Percentiles rank a stretch among this genome's conserved stretches.
Conservation (phyloP, 2,888 invertebrate species). For the Portevinia maculata region DNA sequence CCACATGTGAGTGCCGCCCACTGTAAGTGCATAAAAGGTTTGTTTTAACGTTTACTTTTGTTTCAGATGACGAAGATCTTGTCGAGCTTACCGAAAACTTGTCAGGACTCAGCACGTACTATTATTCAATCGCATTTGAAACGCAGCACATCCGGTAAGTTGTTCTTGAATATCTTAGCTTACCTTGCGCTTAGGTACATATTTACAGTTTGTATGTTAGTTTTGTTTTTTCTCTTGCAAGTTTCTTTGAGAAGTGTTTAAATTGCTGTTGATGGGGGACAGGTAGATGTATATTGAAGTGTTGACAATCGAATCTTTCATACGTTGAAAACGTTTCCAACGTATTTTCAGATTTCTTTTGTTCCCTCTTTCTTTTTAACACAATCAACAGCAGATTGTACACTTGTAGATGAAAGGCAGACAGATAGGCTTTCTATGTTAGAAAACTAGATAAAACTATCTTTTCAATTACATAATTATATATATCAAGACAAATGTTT, state of each 20-base stretch:
- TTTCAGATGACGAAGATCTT: slow-evolving; percentile 91
- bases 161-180: background rate
- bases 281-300: too few relatives aligned
- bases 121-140: slow-evolving; percentile 90
- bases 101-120: slow-evolving; percentile 88
- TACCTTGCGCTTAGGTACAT: slow-evolving; percentile 35
- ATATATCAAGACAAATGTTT: slow-evolving; percentile 37
- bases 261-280: slow-evolving; percentile 23
- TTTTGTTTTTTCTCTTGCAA: slow-evolving; percentile 36
- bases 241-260: slow-evolving; percentile 25
- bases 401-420: slow-evolving; percentile 29
- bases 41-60: slow-evolving; percentile 11
- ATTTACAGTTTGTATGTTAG: slow-evolving; percentile 42
- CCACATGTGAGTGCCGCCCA: slow-evolving; percentile 86
- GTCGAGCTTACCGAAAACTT: slow-evolving; percentile 88
- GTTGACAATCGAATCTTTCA: too few relatives aligned
- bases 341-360: too few relatives aligned
- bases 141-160: slow-evolving; percentile 85
- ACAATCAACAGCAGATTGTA: slow-evolving; percentile 45
- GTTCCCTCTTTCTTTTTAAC: too few relatives aligned
- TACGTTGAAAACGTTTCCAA: too few relatives aligned
- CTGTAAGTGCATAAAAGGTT: slow-evolving; percentile 79
- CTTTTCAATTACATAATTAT: slow-evolving; percentile 48
- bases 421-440: slow-evolving; percentile 56
- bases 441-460: slow-evolving; percentile 29